phyloP scores from a whole-genome alignment of 2,888 invertebrate species.

The Heliothis peltigera region DNA sequence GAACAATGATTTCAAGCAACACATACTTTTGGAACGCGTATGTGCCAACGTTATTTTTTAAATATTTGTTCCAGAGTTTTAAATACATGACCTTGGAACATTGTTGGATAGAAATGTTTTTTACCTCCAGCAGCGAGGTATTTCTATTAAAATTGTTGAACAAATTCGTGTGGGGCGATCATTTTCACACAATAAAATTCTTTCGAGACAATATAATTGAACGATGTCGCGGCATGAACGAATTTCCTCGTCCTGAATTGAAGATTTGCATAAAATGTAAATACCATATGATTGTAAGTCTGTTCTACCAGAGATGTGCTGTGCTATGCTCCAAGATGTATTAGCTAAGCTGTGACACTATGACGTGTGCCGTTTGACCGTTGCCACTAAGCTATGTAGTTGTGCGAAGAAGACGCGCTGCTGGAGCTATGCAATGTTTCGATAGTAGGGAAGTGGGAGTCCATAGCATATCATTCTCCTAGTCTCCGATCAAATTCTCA shows the following conservation, averaged over 20 bases:
- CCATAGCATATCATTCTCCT: too few relatives aligned
- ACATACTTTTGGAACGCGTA: constrained; percentile 12
- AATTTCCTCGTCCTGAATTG: constrained; percentile 9
- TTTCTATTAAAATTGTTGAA: constrained; percentile 48
- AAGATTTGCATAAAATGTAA: constrained; percentile 44
- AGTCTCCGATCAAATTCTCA: too few relatives aligned
- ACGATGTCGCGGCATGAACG: constrained; percentile 12
- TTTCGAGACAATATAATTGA: constrained; percentile 26
- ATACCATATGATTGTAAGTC: constrained; percentile 35
- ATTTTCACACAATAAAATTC: constrained; percentile 39
- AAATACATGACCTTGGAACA: constrained; percentile 46
- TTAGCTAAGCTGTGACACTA: too few relatives aligned
- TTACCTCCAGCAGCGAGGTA: constrained; percentile 25
- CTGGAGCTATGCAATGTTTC: too few relatives aligned
- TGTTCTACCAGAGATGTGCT: constrained; percentile 16
- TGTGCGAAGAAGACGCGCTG: too few relatives aligned
- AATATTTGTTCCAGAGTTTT: constrained; percentile 38
- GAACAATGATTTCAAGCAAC: constrained; percentile 16
- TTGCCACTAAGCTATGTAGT: too few relatives aligned
- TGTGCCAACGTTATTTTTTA: constrained; percentile 40
- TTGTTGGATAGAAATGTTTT: constrained; percentile 28
- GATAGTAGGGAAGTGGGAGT: too few relatives aligned
- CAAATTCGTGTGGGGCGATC: constrained; percentile 33
- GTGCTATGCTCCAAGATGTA: too few relatives aligned
- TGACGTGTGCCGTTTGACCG: too few relatives aligned